Base-by-base conservation (phyloP, 2,113 vertebrate species). In the Pelusios castaneus region DNA sequence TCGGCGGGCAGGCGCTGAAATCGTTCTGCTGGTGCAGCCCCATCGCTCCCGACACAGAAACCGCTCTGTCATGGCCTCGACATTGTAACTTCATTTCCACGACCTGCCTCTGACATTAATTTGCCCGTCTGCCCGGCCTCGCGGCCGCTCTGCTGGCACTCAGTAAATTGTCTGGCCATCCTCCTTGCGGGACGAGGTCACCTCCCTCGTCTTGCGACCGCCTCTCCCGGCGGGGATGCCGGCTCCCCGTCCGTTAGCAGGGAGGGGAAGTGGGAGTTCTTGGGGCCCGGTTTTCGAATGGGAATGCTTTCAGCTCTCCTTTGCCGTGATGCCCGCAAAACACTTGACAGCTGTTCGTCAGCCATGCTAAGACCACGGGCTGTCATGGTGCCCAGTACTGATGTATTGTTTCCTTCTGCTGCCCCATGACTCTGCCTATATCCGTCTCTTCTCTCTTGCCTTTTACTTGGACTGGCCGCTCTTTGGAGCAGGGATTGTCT, bases 211-310 rank as follows among this genome's bases (percentile, higher is more conserved):
- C 81, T 21, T 79, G 22, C 0, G 0, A 87, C 86, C 79, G 67
- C 51, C 1, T 0, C 0, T 13, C 4, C 9, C 43, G 0, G 24
- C 1, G 0, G 1, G 11, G 22, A 13, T 43, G 70, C 70, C 24
- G 27, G 11, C 2, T 43, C 38, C 22, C 43, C 24, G 70, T 11
- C 70, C 24, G 12, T 76, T 45, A 43, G 11, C 25, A 16, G 24
- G 73, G 73, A 76, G 22, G 58, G 80, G 49, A 24, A 84, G 41
- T 70, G 21, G 85, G 84, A 80, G 22, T 93, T 54, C 56, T 38
- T 12, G 0, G 73, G 73, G 41, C 27, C 24, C 85, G 10, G 16
- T 60, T 41, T 25, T 75, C 41, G 43, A 43, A 14, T 41, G 38
- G 25, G 70, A 75, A 75, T 75, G 24, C 27, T 43, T 43, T 76